These are phyloP conservation scores for Holotrichia oblita DNA, from an alignment of 1,140 invertebrate genomes.

Conservation along the genomic window DNA sequence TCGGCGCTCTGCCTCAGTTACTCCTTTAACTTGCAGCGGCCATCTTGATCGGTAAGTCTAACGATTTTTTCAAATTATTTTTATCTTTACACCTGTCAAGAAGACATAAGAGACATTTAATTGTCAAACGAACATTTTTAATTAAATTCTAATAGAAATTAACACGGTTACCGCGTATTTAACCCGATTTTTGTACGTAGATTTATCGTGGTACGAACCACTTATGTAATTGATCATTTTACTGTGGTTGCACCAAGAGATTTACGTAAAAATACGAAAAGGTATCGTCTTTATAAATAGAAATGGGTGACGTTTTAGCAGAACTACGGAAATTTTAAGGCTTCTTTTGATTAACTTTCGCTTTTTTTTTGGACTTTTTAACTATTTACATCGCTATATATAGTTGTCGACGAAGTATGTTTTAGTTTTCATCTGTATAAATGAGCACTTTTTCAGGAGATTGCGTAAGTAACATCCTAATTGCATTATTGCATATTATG, in stretches of 20 bases:
- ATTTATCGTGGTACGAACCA: background rate
- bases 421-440: background rate
- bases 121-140: background rate
- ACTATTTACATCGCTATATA: background rate
- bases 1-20: constrained; percentile 11
- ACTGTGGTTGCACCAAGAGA: background rate
- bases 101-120: background rate
- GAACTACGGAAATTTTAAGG: constrained; percentile 8
- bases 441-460: background rate
- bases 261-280: constrained; percentile 1
- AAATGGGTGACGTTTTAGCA: background rate
- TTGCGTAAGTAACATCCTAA: background rate
- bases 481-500: background rate
- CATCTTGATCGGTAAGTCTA: constrained; percentile 37
- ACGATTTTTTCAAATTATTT: constrained; percentile 32
- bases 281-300: constrained; percentile 23
- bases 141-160: background rate
- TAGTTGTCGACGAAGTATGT: background rate
- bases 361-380: background rate
- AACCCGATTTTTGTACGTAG: background rate
- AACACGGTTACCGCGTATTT: background rate
- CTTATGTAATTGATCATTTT: constrained; percentile 35
- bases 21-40: constrained; percentile 37
- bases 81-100: constrained; percentile 37
- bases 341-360: constrained; percentile 27